Base-by-base conservation (phyloP, 2,113 vertebrate genomes). In the Pagrus major region DNA sequence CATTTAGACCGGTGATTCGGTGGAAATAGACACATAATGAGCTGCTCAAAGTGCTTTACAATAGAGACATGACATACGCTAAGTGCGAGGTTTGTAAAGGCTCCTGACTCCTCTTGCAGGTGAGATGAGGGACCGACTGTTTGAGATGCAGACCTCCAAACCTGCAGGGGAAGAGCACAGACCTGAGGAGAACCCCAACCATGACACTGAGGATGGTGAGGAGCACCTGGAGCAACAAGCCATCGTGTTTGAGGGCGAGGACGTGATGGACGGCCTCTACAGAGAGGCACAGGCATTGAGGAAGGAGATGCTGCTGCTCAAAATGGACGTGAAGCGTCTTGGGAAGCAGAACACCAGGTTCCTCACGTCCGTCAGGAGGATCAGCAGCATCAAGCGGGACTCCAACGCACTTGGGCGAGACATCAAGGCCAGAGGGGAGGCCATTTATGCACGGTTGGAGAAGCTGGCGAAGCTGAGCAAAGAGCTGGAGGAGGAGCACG, bases 371-470 rank as follows among this genome's bases (percentile, higher is more conserved):
- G 96, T 99, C 93, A 93, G 98, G 80, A 96, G 98, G 27, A 90
- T 99, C 23, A 99, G 98, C 91, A 99, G 97, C 95, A 99, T 99
- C 93, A 99, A 99, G 76, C 94, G 98, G 6, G 98, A 99, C 89
- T 95, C 97, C 47, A 98, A 95, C 33, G 94, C 96, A 1, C 96
- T 99, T 3, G 97, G 97, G 16, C 96, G 95, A 81, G 96, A 95
- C 92, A 98, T 99, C 93, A 99, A 99, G 90, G 82, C 91, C 39
- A 92, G 96, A 0, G 96, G 95, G 21, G 96, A 99, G 90, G 91
- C 37, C 71, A 93, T 99, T 73, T 97, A 97, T 73, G 93, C 93
- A 42, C 96, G 95, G 52, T 93, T 99, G 85, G 94, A 96, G 74
- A 86, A 93, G 76, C 78, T 99, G 92, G 94, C 92, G 64, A 88